Evolutionary conservation across 2,888 invertebrate genomes (phyloP).

Genomic region (Andrena camellia): DNA sequence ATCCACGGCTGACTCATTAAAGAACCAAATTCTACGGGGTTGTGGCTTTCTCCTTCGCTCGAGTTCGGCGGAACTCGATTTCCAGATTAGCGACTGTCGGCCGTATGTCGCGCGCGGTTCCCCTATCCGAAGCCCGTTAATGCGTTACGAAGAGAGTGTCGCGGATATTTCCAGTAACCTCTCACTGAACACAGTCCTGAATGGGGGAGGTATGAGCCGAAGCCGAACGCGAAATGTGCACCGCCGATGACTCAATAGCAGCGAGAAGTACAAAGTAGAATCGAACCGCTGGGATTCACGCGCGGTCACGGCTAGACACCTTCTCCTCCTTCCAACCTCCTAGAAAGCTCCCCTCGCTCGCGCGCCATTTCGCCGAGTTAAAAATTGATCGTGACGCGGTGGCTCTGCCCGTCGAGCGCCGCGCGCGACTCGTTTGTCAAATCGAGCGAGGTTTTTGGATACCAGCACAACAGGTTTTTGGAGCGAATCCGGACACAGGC

Average conservation of each 20-base stretch:
- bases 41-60: not conserved
- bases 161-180: too few relatives aligned
- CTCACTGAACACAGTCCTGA: too few relatives aligned
- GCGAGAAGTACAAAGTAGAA: too few relatives aligned
- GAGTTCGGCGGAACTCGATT: not conserved
- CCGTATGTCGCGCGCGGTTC: not conserved
- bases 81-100: not conserved
- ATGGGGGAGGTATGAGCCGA: too few relatives aligned
- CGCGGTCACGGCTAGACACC: too few relatives aligned
- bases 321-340: too few relatives aligned
- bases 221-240: too few relatives aligned
- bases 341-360: not conserved
- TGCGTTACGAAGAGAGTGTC: too few relatives aligned
- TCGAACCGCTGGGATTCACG: too few relatives aligned
- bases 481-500: conserved; percentile 36
- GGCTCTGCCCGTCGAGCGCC: not conserved
- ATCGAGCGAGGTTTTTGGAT: conserved; percentile 38
- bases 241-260: too few relatives aligned
- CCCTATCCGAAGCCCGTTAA: too few relatives aligned
- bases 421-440: conserved; percentile 20
- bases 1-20: conserved; percentile 53
- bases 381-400: not conserved
- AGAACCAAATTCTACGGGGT: conserved; percentile 15
- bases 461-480: conserved; percentile 52
- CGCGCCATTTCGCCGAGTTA: not conserved